A percentile compares a stretch with the other conserved stretches of the same genome.
These are phyloP conservation scores for Toxotes jaculatrix DNA, from an alignment of 2,113 vertebrate genomes.

Conservation along the genomic window DNA sequence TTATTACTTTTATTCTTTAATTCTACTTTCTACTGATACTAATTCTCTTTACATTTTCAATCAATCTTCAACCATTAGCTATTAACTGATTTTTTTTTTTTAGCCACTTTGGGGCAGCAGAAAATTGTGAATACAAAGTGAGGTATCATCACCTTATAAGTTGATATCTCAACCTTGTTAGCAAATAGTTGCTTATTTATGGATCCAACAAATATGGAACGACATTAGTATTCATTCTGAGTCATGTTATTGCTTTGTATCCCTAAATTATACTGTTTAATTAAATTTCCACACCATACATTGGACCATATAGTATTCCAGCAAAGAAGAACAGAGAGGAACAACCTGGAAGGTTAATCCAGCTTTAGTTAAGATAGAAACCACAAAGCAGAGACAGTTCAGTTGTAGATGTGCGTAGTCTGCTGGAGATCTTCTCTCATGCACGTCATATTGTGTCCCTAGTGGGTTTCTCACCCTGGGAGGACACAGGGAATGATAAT, in stretches of 20 bases:
- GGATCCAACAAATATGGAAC: background rate
- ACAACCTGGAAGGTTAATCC: background rate
- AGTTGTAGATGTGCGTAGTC: background rate
- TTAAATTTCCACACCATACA: too few relatives aligned
- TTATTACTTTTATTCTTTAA: too few relatives aligned
- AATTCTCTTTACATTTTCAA: background rate
- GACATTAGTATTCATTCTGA: background rate
- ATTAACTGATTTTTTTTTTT: too few relatives aligned
- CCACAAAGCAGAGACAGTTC: background rate
- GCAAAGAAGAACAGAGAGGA: too few relatives aligned
- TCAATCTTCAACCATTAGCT: background rate
- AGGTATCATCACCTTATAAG: background rate
- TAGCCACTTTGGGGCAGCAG: too few relatives aligned
- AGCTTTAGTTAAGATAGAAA: background rate
- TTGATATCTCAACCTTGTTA: background rate
- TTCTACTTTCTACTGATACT: background rate
- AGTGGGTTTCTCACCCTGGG: background rate
- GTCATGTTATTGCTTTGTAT: background rate
- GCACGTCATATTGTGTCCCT: background rate
- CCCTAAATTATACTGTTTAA: too few relatives aligned
- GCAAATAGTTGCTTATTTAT: background rate
- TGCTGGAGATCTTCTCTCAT: background rate
- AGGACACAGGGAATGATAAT: background rate
- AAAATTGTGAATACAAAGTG: too few relatives aligned
- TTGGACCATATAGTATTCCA: too few relatives aligned